Conservation (phyloP, 2,888 invertebrate genomes). For the Netelia fuscicornis region DNA sequence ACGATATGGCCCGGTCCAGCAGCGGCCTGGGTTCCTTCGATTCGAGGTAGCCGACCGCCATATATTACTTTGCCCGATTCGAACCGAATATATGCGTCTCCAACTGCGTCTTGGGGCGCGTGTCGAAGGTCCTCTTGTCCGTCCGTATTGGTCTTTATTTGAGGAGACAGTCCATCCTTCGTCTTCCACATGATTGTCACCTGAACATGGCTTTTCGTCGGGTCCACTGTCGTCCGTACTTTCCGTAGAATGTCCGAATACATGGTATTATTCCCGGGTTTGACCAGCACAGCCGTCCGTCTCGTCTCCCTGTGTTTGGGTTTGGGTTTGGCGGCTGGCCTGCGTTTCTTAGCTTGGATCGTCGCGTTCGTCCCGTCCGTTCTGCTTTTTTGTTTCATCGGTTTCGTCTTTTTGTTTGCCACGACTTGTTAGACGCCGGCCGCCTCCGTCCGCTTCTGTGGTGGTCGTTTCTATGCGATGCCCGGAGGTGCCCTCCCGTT, state of each 20-base stretch:
- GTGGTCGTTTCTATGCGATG: too few species aligned
- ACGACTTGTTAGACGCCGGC: conserved; percentile 35
- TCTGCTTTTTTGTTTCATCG: neutral
- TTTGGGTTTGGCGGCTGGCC: neutral
- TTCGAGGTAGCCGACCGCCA: conserved; percentile 60
- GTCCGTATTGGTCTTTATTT: conserved; percentile 45
- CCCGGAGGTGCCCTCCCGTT: too few species aligned
- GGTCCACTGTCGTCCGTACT: conserved; percentile 21
- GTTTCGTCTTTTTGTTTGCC: neutral
- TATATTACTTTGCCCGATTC: conserved; percentile 55
- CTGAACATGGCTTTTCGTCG: conserved; percentile 48
- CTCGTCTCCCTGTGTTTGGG: neutral
- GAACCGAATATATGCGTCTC: conserved; percentile 52
- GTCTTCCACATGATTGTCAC: conserved; percentile 51
- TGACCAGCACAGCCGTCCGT: conserved; percentile 51
- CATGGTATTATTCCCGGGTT: conserved; percentile 39
- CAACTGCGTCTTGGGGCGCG: conserved; percentile 48
- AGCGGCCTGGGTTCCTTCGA: conserved; percentile 44
- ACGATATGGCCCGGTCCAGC: conserved; percentile 49
- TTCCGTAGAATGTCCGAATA: conserved; percentile 51
- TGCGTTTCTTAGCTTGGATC: conserved; percentile 15
- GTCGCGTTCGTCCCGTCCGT: conserved; percentile 23
- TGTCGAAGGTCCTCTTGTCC: conserved; percentile 33
- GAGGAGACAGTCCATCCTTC: conserved; percentile 53
- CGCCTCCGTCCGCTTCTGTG: conserved; percentile 7